These are phyloP conservation scores for Aproaerema taeniolella DNA, from an alignment of 2,888 invertebrate genomes.

Conservation along the genomic window DNA sequence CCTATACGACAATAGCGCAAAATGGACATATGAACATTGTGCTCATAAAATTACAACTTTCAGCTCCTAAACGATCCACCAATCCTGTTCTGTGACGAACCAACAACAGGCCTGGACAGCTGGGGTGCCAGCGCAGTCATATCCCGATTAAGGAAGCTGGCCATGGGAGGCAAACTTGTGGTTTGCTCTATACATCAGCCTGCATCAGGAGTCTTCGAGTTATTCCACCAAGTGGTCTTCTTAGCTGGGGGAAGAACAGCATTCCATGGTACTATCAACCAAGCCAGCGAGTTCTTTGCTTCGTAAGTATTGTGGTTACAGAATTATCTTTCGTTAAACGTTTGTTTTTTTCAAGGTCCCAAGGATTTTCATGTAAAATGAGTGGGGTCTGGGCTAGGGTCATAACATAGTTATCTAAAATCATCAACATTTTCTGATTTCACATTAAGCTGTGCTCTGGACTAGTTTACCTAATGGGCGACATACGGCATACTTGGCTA, in stretches of 20 bases:
- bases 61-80: conserved; percentile 92
- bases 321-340: too few species aligned
- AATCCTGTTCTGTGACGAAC: conserved; percentile 95
- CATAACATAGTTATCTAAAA: too few species aligned
- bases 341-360: too few species aligned
- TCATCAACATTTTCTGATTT: too few species aligned
- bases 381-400: too few species aligned
- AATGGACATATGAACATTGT: too few species aligned
- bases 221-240: conserved; percentile 88
- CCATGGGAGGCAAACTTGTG: conserved; percentile 85
- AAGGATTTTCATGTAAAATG: too few species aligned
- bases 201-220: conserved; percentile 88
- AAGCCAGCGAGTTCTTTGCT: conserved; percentile 82
- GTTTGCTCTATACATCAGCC: conserved; percentile 95
- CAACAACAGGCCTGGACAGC: conserved; percentile 94
- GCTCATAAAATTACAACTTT: conserved; percentile 16
- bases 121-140: conserved; percentile 91
- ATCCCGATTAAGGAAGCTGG: conserved; percentile 80
- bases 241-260: conserved; percentile 87
- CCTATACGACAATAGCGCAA: too few species aligned
- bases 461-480: too few species aligned
- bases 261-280: conserved; percentile 85
- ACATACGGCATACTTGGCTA: too few species aligned
- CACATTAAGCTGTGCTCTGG: too few species aligned
- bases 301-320: conserved; percentile 73